These are phyloP conservation scores for Dicentrarchus labrax DNA, from an alignment of 2,113 vertebrate genomes.

Conservation along the genomic window DNA sequence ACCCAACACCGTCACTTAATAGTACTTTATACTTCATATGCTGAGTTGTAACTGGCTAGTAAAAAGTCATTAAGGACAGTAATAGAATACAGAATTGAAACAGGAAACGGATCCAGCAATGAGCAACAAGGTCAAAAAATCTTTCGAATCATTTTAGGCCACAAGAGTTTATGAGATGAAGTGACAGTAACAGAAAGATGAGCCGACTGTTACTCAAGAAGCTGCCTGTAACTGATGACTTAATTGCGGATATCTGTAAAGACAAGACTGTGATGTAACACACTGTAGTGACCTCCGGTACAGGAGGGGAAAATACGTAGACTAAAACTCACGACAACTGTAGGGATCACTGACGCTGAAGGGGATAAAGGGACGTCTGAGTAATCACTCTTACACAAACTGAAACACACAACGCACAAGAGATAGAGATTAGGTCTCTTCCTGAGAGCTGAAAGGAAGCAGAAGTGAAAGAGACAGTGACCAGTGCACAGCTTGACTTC, in stretches of 20 bases:
- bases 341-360: background rate
- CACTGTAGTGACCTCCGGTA: background rate
- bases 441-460: conserved; percentile 48
- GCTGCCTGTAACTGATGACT: background rate
- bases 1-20: background rate
- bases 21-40: too few relatives aligned
- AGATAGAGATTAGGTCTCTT: conserved; percentile 35
- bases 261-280: background rate
- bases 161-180: background rate
- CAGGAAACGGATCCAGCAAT: background rate
- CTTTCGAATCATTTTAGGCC: background rate
- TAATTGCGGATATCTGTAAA: background rate
- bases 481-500: conserved; percentile 50
- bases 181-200: too few relatives aligned
- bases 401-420: conserved; percentile 11
- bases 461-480: conserved; percentile 72
- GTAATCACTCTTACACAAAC: conserved; percentile 37
- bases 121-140: too few relatives aligned
- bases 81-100: background rate
- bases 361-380: conserved; percentile 23
- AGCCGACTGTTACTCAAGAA: background rate
- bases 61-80: background rate
- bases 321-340: background rate
- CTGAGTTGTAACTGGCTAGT: background rate
- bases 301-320: background rate